phyloP scores from a whole-genome alignment of 1,140 invertebrate genomes.

The Nylanderia fulva region DNA sequence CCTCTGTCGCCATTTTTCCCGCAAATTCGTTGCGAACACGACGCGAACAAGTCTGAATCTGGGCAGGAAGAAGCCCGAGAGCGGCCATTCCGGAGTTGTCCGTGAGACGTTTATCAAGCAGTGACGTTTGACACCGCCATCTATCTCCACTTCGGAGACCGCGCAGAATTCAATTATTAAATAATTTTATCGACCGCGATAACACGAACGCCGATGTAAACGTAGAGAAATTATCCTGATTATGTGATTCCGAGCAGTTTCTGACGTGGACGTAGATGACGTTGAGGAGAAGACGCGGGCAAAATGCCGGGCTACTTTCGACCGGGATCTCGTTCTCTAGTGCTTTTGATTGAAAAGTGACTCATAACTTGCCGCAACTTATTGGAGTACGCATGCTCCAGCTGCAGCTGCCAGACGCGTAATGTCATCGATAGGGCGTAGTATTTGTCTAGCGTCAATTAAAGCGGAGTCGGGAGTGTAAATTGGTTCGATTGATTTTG shows the following conservation, averaged over 20 bases:
- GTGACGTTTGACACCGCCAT: too few relatives aligned
- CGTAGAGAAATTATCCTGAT: too few relatives aligned
- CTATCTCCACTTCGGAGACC: neutral
- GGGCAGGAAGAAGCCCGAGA: neutral
- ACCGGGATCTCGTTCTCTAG: too few relatives aligned
- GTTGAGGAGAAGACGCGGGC: too few relatives aligned
- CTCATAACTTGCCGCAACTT: neutral
- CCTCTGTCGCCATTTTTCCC: slow-evolving; percentile 84
- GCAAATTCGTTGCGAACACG: slow-evolving; percentile 34
- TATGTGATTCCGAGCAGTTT: too few relatives aligned
- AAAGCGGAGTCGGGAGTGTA: neutral
- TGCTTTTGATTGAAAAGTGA: neutral
- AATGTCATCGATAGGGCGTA: slow-evolving; percentile 2
- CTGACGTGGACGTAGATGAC: too few relatives aligned
- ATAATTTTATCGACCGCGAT: too few relatives aligned
- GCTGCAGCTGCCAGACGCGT: neutral
- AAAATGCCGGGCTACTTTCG: too few relatives aligned
- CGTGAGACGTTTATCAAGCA: too few relatives aligned
- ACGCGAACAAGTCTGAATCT: neutral
- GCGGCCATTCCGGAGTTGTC: neutral
- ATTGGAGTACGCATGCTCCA: neutral
- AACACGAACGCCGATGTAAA: too few relatives aligned
- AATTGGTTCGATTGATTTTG: neutral
- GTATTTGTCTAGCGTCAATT: neutral
- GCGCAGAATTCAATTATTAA: too few relatives aligned